A percentile compares a stretch with the other conserved stretches of the same genome.
phyloP scores from a whole-genome alignment of 2,797 vertebrate genomes.

The Salarias fasciatus region DNA sequence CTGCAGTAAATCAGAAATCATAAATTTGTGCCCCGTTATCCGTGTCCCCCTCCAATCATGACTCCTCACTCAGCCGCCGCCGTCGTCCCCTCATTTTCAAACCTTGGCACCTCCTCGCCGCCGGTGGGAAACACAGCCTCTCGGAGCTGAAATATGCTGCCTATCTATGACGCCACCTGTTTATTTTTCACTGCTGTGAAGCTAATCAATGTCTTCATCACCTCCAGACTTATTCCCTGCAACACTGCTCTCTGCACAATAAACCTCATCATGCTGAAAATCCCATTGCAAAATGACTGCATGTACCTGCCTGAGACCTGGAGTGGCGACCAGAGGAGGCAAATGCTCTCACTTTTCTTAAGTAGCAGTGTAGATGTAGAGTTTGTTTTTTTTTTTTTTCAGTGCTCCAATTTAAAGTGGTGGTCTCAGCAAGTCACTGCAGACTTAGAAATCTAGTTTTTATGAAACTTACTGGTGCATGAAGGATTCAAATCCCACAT shows the following conservation, averaged over 20 bases:
- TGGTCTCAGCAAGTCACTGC: too few species aligned
- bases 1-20: slow-evolving; percentile 53
- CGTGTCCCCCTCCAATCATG: slow-evolving; percentile 22
- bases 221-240: slow-evolving; percentile 49
- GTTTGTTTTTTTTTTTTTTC: too few species aligned
- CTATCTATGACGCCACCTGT: slow-evolving; percentile 70
- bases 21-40: slow-evolving; percentile 43
- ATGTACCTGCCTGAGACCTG: slow-evolving; percentile 13
- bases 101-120: slow-evolving; percentile 34
- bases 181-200: slow-evolving; percentile 51
- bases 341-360: background rate
- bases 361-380: too few species aligned
- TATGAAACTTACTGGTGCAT: too few species aligned
- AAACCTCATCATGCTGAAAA: slow-evolving; percentile 52
- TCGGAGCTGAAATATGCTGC: slow-evolving; percentile 37
- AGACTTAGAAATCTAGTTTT: too few species aligned
- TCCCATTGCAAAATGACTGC: slow-evolving; percentile 34
- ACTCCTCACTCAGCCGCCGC: slow-evolving; percentile 23
- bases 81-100: slow-evolving; percentile 26
- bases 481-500: too few species aligned
- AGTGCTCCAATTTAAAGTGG: too few species aligned
- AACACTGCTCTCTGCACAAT: slow-evolving; percentile 43
- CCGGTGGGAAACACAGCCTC: slow-evolving; percentile 22
- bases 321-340: slow-evolving; percentile 6
- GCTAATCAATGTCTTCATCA: slow-evolving; percentile 67